phyloP scores from a whole-genome alignment of 1,140 invertebrate species.

The Rhopalosiphum padi region DNA sequence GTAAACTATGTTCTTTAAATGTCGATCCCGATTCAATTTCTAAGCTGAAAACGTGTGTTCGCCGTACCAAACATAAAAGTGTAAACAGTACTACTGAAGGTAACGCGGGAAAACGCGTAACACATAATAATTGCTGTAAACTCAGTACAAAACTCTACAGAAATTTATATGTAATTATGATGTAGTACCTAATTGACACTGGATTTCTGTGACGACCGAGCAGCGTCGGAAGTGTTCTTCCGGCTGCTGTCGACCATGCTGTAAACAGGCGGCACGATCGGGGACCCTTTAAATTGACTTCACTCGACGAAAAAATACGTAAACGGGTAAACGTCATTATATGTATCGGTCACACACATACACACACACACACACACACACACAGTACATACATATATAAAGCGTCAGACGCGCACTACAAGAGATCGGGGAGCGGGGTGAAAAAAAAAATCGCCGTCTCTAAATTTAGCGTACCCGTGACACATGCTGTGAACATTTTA shows the following conservation, averaged over 20 bases:
- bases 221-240: not conserved
- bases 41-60: not conserved
- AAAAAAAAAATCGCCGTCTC: constrained; percentile 6
- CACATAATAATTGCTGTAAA: no score
- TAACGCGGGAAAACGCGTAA: no score
- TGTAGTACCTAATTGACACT: not conserved
- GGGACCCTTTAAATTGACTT: not conserved
- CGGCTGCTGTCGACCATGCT: no score
- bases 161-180: not conserved
- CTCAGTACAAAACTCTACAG: no score
- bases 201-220: not conserved
- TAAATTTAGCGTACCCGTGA: constrained; percentile 54
- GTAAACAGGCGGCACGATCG: no score
- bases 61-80: not conserved
- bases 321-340: not conserved
- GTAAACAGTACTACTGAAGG: not conserved
- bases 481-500: constrained; percentile 55
- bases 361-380: not conserved
- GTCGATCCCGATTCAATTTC: not conserved
- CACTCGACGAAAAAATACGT: not conserved
- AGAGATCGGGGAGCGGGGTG: not conserved
- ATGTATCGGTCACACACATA: not conserved
- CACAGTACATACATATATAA: not conserved
- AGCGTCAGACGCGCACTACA: not conserved
- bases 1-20: not conserved